A percentile compares a stretch with the other conserved stretches of the same genome.
phyloP scores from a whole-genome alignment of 2,888 invertebrate species.

The Phaonia tiefii region DNA sequence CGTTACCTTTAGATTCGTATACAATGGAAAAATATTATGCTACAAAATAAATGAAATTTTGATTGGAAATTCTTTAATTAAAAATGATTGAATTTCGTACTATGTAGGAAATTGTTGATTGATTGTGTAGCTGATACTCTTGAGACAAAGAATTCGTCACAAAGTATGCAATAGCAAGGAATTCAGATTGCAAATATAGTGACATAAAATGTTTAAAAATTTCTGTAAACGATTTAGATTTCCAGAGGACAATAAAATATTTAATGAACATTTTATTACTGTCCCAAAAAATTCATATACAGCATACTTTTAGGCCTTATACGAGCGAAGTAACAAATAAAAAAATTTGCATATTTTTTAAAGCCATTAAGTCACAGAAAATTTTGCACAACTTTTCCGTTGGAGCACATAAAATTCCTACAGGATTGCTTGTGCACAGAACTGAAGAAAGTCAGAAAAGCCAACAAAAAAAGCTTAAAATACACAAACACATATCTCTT shows the following conservation, averaged over 20 bases:
- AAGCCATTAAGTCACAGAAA: background rate
- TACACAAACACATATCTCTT: background rate
- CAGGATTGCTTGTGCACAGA: background rate
- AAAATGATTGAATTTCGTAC: too few relatives aligned
- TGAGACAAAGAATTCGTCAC: too few relatives aligned
- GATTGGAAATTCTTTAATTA: too few relatives aligned
- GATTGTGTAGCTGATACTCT: too few relatives aligned
- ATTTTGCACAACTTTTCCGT: constrained; percentile 21
- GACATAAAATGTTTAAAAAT: too few relatives aligned
- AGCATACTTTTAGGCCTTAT: constrained; percentile 37
- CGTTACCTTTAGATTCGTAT: too few relatives aligned
- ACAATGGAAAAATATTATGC: too few relatives aligned
- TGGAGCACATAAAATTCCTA: constrained; percentile 28
- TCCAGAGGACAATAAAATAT: constrained; percentile 1
- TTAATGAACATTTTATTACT: constrained; percentile 37
- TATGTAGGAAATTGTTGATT: too few relatives aligned
- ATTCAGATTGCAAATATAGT: too few relatives aligned
- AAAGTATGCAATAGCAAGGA: too few relatives aligned
- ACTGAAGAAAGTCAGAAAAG: background rate
- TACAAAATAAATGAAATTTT: too few relatives aligned
- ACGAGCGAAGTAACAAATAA: background rate
- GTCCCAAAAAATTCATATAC: constrained; percentile 3
- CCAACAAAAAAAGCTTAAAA: background rate
- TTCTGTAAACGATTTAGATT: too few relatives aligned
- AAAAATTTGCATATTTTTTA: constrained; percentile 29